Evolutionary conservation across 2,113 vertebrate genomes (phyloP), one percentile per base, ranked within the genome.

Genomic region (Grantiella picta): DNA sequence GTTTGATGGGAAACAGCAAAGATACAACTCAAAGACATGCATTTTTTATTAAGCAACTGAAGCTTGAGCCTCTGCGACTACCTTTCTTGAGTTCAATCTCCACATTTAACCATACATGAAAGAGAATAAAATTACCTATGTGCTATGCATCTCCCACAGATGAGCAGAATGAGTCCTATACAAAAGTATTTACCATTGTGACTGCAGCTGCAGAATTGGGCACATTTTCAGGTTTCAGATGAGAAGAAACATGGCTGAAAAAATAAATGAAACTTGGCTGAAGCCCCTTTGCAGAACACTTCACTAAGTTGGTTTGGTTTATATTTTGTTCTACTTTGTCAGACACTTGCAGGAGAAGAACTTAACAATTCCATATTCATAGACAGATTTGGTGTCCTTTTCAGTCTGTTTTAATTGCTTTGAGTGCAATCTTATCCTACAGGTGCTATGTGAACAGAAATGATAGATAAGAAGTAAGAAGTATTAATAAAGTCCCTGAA

Each of bases 191-290:
- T 82, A 92, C 59, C 31, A 50, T 70, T 89, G 44, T 92, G 65
- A 60, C 40, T 84, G 65, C 86, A 96, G 77, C 76, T 96, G 92
- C 40, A 57, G 65, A 89, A 57, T 5, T 92, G 18, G 91, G 69
- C 56, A 87, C 45, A 33, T 76, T 81, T 91, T 94, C 89, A 86
- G 52, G 11, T 94, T 83, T 86, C 57, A 92, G 29, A 94, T 86
- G 57, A 91, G 52, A 86, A 82, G 49, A 89, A 92, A 69, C 53
- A 79, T 44, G 56, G 33, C 31, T 83, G 53, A 20, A 94, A 93
- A 86, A 89, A 75, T 33, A 86, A 77, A 80, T 11, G 36, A 90
- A 84, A 83, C 18, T 22, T 91, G 47, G 15, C 33, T 86, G 35
- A 88, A 92, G 10, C 8, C 15, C 11, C 10, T 90, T 66, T 75